Evolutionary conservation across 2,113 vertebrate species (phyloP).

Genomic region (Saguinus imperator): DNA sequence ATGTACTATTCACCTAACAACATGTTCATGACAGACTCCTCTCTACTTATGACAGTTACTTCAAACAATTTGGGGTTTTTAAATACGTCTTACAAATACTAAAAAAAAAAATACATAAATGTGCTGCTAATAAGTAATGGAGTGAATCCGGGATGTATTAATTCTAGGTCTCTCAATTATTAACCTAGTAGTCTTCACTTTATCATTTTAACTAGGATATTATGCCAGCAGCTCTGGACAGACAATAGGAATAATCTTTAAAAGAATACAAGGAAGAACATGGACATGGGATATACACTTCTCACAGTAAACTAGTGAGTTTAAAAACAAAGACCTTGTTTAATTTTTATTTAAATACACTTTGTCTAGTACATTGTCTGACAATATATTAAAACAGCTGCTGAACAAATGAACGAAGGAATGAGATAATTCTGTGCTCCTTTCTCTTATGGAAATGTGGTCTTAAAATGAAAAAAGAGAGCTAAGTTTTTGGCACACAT

Average conservation of each 20-base stretch:
- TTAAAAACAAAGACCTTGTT: neutral
- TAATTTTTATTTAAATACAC: neutral
- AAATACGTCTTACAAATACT: neutral
- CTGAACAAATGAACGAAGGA: neutral
- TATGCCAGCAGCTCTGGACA: neutral
- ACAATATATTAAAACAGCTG: neutral
- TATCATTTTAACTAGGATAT: neutral
- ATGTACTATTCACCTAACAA: neutral
- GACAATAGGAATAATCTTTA: neutral
- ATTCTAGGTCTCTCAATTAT: neutral
- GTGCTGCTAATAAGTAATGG: neutral
- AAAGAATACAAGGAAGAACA: neutral
- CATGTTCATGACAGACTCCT: neutral
- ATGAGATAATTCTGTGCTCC: neutral
- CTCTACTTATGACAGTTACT: conserved; percentile 3
- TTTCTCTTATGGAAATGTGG: neutral
- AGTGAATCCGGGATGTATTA: neutral
- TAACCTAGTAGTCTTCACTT: neutral
- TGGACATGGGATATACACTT: no score
- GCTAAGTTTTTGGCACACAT: neutral
- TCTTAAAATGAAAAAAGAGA: neutral
- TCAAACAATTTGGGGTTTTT: neutral
- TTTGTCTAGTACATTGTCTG: neutral
- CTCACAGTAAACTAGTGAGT: neutral
- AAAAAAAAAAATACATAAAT: neutral